Evolutionary conservation across 2,113 vertebrate genomes (phyloP).

Genomic region (Clinocottus analis): DNA sequence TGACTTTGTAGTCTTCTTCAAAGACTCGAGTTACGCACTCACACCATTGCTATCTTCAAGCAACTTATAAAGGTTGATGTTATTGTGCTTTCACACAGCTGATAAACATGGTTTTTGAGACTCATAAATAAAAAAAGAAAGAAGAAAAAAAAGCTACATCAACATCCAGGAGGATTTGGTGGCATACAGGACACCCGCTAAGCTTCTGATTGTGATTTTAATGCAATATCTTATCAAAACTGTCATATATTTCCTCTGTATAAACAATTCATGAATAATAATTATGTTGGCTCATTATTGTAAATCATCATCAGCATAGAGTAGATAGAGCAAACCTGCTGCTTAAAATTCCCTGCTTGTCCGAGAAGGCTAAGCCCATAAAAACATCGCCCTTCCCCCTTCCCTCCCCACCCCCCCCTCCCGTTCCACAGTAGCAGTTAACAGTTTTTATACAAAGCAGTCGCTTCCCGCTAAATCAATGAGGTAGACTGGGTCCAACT

Average conservation of each 20-base stretch:
- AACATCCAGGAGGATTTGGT: conserved; percentile 74
- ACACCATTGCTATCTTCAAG: conserved; percentile 43
- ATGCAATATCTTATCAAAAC: conserved; percentile 81
- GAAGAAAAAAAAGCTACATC: conserved; percentile 68
- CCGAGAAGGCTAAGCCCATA: conserved; percentile 82
- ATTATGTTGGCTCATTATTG: conserved; percentile 82
- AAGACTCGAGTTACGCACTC: conserved; percentile 55
- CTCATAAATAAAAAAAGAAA: conserved; percentile 53
- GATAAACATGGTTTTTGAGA: conserved; percentile 59
- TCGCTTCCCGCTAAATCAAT: conserved; percentile 85
- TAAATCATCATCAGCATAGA: conserved; percentile 83
- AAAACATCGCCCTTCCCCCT: conserved; percentile 73
- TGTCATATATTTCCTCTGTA: conserved; percentile 79
- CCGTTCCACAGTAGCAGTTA: conserved; percentile 83
- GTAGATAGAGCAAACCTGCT: conserved; percentile 85
- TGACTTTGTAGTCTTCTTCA: conserved; percentile 19
- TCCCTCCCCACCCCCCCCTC: conserved; percentile 45
- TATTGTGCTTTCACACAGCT: conserved; percentile 78
- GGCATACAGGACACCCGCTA: conserved; percentile 69
- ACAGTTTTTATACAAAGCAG: conserved; percentile 85
- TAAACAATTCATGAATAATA: conserved; percentile 80
- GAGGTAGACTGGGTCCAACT: conserved; percentile 87
- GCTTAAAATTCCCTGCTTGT: conserved; percentile 86
- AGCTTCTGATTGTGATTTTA: conserved; percentile 81
- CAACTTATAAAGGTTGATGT: conserved; percentile 63